phyloP scores from a whole-genome alignment of 2,888 invertebrate species.

The Dryobota labecula region DNA sequence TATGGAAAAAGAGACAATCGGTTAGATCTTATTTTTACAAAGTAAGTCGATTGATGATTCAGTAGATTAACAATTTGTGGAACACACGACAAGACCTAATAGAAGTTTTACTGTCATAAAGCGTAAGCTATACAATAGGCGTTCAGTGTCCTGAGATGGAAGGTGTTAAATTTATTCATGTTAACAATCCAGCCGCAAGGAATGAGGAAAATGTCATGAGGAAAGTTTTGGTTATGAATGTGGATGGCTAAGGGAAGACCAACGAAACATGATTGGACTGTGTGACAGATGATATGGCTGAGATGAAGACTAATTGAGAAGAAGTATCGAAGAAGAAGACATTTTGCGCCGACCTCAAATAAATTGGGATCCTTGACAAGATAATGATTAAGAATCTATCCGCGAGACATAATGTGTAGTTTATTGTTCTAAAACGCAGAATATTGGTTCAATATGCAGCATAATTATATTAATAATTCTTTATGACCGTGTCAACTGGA shows the following conservation, averaged over 20 bases:
- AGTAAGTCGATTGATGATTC: neutral
- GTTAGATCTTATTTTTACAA: slow-evolving; percentile 8
- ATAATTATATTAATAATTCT: neutral
- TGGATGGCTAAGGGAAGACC: too few relatives aligned
- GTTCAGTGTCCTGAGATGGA: neutral
- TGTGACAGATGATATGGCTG: neutral
- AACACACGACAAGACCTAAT: neutral
- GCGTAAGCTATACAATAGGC: neutral
- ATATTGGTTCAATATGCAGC: neutral
- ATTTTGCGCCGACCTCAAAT: neutral
- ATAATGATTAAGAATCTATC: neutral
- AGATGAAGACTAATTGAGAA: neutral
- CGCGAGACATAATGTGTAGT: too few relatives aligned
- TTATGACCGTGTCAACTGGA: slow-evolving; percentile 14
- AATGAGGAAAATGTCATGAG: neutral
- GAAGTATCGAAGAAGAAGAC: neutral
- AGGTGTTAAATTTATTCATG: neutral
- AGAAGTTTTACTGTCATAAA: neutral
- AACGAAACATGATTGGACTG: neutral
- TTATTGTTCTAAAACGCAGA: neutral
- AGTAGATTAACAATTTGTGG: neutral
- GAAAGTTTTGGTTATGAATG: neutral
- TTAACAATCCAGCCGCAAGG: neutral
- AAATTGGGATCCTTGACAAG: too few relatives aligned
- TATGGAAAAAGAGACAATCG: slow-evolving; percentile 64